Base-by-base conservation (phyloP, 2,888 invertebrate genomes). In the Nemurella pictetii region DNA sequence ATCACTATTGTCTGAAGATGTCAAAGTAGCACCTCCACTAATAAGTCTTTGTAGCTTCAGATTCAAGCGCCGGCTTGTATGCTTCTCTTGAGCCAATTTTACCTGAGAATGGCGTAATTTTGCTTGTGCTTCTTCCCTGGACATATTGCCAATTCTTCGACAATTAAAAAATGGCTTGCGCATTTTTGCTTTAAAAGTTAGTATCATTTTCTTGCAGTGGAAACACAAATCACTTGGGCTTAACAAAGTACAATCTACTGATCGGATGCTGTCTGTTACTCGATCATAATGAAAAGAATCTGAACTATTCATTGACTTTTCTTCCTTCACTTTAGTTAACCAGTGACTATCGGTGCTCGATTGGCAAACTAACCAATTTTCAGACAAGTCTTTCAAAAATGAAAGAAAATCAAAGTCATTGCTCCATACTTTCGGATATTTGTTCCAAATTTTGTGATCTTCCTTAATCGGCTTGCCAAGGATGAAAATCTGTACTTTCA, bases 341-440 rank as follows among this genome's bases (percentile, higher is more conserved):
- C 55, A 55, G 20, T 55, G 20, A 20, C 55, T 55, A n/a, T 81
- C 26, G n/a, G 1, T 3, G 36, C 15, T 30, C 15, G 80, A 30
- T 36, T 81, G n/a, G 36, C 80, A 81, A 0, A 81, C 80, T 3
- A 36, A 3, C 80, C 80, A 81, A 81, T 81, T 81, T 55, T 20
- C 3, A 81, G 32, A 81, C 15, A 81, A n/a, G 25, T 81, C 80
- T 36, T 81, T 81, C 25, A 81, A 36, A 32, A 81, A 81, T 36
- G 80, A 26, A 32, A 81, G 26, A 26, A 25, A 81, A n/a, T 81
- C 36, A 81, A 81, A 81, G 26, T 12, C 36, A n/a, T 30, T 12
- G 26, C 12, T 26, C 80, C 35, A 81, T 26, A 7, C 25, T 35
- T 26, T 26, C 5, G 80, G 35, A 25, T 32, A 36, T 27, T 36